A percentile compares a stretch with the other conserved stretches of the same genome.
Evolutionary conservation across 2,888 invertebrate genomes (phyloP).

Genomic region (Mesoligia furuncula): DNA sequence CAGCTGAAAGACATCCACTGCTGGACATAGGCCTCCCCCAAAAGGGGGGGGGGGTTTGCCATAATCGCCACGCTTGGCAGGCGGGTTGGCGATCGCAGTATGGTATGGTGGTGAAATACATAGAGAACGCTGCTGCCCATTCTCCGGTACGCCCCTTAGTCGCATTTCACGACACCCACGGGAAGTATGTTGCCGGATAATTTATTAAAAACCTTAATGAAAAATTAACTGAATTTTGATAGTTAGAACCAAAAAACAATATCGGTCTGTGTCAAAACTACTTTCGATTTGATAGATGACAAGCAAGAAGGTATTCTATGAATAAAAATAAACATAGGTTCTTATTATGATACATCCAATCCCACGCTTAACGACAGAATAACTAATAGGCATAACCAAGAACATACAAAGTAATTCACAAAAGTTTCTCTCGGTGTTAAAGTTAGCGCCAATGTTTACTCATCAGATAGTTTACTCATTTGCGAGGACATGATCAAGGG

Average conservation of each 20-base stretch:
- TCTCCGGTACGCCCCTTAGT: too few species aligned
- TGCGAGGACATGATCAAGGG: conserved; percentile 71
- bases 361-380: not conserved
- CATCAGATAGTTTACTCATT: conserved; percentile 79
- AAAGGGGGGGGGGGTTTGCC: too few species aligned
- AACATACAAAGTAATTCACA: conserved; percentile 56
- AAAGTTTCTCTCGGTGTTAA: conserved; percentile 46
- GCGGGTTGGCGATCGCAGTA: too few species aligned
- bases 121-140: too few species aligned
- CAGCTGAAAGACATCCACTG: too few species aligned
- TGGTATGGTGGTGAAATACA: too few species aligned
- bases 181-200: not conserved
- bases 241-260: not conserved
- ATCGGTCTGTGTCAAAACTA: not conserved
- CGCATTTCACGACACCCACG: too few species aligned
- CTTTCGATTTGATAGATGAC: not conserved
- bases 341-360: conserved; percentile 13
- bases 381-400: not conserved
- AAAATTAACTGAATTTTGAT: not conserved
- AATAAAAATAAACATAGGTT: conserved; percentile 1
- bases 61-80: too few species aligned
- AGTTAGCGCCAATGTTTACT: conserved; percentile 47
- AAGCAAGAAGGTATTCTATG: not conserved
- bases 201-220: not conserved
- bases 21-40: too few species aligned